phyloP scores from a whole-genome alignment of 2,113 vertebrate genomes.

The Dissostichus mawsoni region DNA sequence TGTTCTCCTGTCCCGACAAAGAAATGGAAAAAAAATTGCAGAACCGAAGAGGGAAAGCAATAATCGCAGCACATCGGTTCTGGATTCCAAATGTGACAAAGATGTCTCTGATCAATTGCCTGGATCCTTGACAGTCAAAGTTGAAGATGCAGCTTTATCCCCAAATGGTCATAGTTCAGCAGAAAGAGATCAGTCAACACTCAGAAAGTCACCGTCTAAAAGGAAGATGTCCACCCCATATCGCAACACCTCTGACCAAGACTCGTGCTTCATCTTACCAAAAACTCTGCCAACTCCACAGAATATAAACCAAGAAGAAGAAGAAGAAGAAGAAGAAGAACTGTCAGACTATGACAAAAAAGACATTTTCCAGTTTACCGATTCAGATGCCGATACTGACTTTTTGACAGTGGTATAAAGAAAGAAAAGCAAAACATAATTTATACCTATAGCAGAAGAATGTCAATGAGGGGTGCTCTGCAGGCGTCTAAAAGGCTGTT shows the following conservation, averaged over 20 bases:
- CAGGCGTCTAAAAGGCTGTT: constrained; percentile 77
- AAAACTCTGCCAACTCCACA: constrained; percentile 87
- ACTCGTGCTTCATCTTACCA: constrained; percentile 91
- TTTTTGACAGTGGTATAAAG: constrained; percentile 63
- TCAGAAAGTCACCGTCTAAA: constrained; percentile 84
- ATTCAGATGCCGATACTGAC: constrained; percentile 45
- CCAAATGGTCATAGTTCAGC: constrained; percentile 80
- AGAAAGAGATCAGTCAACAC: constrained; percentile 83
- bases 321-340: constrained; percentile 58
- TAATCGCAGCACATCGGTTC: constrained; percentile 80
- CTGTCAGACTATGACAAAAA: constrained; percentile 59
- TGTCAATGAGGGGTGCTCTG: constrained; percentile 79
- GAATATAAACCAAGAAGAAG: constrained; percentile 79
- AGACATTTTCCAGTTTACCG: constrained; percentile 63
- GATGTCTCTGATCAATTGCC: constrained; percentile 78
- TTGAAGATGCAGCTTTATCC: constrained; percentile 84
- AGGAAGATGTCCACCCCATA: constrained; percentile 87
- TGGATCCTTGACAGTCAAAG: constrained; percentile 80
- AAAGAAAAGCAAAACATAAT: constrained; percentile 75
- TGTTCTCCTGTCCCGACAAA: constrained; percentile 87
- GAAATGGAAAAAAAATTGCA: constrained; percentile 81
- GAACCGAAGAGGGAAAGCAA: constrained; percentile 82
- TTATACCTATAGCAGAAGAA: constrained; percentile 80
- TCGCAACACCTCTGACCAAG: constrained; percentile 92
- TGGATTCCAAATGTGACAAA: constrained; percentile 75